These are phyloP conservation scores for Oeneis ivallda DNA, from an alignment of 2,888 invertebrate genomes.

Conservation along the genomic window DNA sequence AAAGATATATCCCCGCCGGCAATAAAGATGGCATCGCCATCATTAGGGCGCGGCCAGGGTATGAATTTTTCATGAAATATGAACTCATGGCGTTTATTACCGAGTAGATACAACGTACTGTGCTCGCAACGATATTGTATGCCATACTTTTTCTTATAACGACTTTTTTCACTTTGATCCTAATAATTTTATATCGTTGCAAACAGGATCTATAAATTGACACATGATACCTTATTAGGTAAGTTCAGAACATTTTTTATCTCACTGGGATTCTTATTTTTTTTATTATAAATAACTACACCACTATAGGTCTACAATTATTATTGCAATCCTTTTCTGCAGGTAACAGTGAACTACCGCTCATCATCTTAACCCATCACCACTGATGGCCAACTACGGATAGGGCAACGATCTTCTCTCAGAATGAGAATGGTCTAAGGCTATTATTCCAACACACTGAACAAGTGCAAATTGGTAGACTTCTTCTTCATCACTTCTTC, in stretches of 20 bases:
- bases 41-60: slow-evolving; percentile 70
- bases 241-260: slow-evolving; percentile 27
- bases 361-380: no score
- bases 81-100: slow-evolving; percentile 61
- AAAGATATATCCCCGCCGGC: slow-evolving; percentile 69
- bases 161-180: slow-evolving; percentile 57
- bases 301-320: no score
- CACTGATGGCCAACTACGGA: no score
- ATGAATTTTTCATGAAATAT: slow-evolving; percentile 81
- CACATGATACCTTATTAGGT: slow-evolving; percentile 44
- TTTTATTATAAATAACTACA: no score
- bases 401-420: no score
- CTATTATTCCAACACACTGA: no score
- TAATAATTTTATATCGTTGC: slow-evolving; percentile 40
- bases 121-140: slow-evolving; percentile 61
- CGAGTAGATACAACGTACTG: slow-evolving; percentile 48
- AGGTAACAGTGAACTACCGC: no score
- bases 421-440: no score
- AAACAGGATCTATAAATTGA: slow-evolving; percentile 57
- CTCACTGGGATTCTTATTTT: slow-evolving; percentile 46
- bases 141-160: slow-evolving; percentile 53
- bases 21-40: slow-evolving; percentile 75
- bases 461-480: no score
- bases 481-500: no score
- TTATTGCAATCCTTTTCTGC: no score